These are phyloP conservation scores for Leptobrachium leishanense DNA, from an alignment of 2,113 vertebrate genomes.

Conservation along the genomic window DNA sequence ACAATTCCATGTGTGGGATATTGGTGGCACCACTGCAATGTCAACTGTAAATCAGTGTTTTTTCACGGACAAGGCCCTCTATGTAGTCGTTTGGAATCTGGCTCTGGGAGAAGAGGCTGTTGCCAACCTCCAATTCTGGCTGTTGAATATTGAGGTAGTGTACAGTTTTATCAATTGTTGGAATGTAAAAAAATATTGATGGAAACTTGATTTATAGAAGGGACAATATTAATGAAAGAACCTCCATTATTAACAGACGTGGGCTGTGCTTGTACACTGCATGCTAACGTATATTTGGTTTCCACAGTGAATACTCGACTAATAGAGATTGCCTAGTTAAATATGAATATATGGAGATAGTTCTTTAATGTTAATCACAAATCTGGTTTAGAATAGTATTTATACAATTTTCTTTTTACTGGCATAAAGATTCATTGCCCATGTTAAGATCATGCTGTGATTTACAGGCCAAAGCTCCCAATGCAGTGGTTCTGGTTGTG, in stretches of 20 bases:
- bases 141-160: constrained; percentile 92
- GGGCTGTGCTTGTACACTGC: too few species aligned
- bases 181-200: too few species aligned
- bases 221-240: neutral
- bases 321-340: too few species aligned
- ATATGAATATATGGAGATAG: too few species aligned
- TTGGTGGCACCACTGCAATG: constrained; percentile 89
- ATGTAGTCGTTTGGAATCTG: constrained; percentile 96
- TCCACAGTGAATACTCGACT: too few species aligned
- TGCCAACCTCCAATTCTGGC: constrained; percentile 90
- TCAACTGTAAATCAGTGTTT: constrained; percentile 97
- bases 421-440: too few species aligned
- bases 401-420: too few species aligned
- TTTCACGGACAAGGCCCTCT: constrained; percentile 96
- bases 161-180: neutral
- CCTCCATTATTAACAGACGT: neutral
- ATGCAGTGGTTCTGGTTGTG: constrained; percentile 88
- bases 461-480: constrained; percentile 87
- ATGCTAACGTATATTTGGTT: too few species aligned
- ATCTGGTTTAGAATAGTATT: neutral
- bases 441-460: neutral
- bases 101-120: constrained; percentile 94
- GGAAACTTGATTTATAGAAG: neutral
- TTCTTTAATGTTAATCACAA: neutral
- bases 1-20: constrained; percentile 92